Evolutionary conservation across 2,888 invertebrate species (phyloP), one percentile per base, ranked within the genome.

Genomic region (Eulithis testata): DNA sequence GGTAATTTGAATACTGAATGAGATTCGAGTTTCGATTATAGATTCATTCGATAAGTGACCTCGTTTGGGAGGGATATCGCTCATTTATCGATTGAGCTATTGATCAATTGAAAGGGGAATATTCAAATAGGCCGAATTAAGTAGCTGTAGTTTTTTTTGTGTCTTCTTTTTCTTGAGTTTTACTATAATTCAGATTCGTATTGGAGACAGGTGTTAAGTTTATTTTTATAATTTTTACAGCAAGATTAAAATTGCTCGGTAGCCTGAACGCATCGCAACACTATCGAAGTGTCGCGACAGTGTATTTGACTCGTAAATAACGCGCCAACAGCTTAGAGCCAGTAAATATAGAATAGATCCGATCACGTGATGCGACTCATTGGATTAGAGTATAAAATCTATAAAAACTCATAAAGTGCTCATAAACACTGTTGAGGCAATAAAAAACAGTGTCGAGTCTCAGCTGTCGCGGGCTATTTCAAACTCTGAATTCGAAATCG

Each of bases 391-490:
- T 85, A 90, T 89, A 89, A 88, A 89, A 91, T 89, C 89, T 91
- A 91, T 90, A 90, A 89, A 88, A 90, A 87, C 89, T 88, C 87
- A 90, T 91, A 91, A 91, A 92, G 91, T 89, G 91, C 86, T 91
- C 90, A 90, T 92, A 92, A 93, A 92, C 91, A 90, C 86, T 88
- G 87, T 84, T 90, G 88, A 87, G 87, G 91, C 85, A 89, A 90
- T 91, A 92, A 93, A 92, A 91, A 92, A 89, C 85, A 86, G 87
- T 87, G 90, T 89, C 89, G 88, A 87, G 83, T 86, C 86, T 92
- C 93, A 92, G 92, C 93, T 92, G 92, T 91, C 91, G 90, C 85
- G 88, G 63, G 90, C 89, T 92, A 92, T 92, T 92, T 92, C 85
- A 83, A 90, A 90, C 89, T 90, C 71, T 74, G 60, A 66, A 76